Evolutionary conservation across 2,888 invertebrate genomes (phyloP), one percentile per base, ranked within the genome.

Genomic region (Xylophagus ater): DNA sequence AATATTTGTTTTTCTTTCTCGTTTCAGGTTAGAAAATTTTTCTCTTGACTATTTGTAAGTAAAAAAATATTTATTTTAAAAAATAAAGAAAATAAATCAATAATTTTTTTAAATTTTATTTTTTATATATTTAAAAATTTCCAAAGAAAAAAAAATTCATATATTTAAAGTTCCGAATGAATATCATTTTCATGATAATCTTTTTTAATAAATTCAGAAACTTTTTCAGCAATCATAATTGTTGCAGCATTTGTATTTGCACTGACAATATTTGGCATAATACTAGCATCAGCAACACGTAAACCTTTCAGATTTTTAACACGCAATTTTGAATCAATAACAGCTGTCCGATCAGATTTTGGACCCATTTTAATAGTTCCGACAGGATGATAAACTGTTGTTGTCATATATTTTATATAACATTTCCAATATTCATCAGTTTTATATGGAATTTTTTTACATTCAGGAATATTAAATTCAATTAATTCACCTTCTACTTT

Each of bases 361-460:
- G 72, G 68, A 4, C 77, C 78, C 78, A 78, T 78, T 57, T 69
- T 75, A 0, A 67, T 66, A 2, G 76, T 73, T 34, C 82, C 73
- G 3, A 72, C 72, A 1, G 82, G 83, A 61, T 85, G 84, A 51
- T 82, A 84, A 26, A 83, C 72, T 0, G 87, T 86, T 47, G 78
- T 79, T 2, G 72, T 71, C 54, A 81, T 80, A 54, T 88, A 85
- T 20, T 84, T 71, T 18, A 86, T 69, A 46, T 80, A 75, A 54
- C 89, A 89, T 52, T 84, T 84, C 86, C 88, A 87, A 54, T 87
- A 89, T 34, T 82, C 82, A 55, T 88, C 85, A 9, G n/a, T n/a
- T n/a, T n/a, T n/a, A n/a, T n/a, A n/a, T n/a, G n/a, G n/a, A n/a
- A n/a, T n/a, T n/a, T n/a, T n/a, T n/a, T n/a, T n/a, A n/a, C n/a